These are phyloP conservation scores for Paramuricea clavata DNA, from an alignment of 92 coral and sea anemone genomes.

Conservation along the genomic window DNA sequence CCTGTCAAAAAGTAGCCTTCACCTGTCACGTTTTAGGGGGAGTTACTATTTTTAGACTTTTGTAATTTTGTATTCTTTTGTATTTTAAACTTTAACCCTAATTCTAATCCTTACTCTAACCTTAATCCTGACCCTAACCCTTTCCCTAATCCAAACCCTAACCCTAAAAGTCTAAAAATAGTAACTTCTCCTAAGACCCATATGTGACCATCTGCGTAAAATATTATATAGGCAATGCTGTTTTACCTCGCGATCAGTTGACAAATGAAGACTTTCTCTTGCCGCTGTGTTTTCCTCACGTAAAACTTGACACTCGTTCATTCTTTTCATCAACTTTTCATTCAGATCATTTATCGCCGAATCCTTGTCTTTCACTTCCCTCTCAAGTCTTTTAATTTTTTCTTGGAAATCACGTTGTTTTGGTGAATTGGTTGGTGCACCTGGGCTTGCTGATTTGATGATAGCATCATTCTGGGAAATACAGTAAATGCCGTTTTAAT, in stretches of 20 bases:
- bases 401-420: slow-evolving; percentile 8
- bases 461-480: neutral
- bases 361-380: slow-evolving; percentile 74
- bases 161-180: too few relatives aligned
- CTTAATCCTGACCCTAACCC: too few relatives aligned
- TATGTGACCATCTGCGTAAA: too few relatives aligned
- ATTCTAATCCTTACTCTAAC: too few relatives aligned
- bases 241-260: slow-evolving; percentile 5
- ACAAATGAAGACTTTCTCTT: neutral
- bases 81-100: too few relatives aligned
- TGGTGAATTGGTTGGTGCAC: neutral
- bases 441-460: neutral
- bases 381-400: slow-evolving; percentile 71
- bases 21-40: too few relatives aligned
- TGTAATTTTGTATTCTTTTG: too few relatives aligned
- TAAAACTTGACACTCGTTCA: slow-evolving; percentile 86
- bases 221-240: too few relatives aligned
- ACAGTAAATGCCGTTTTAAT: neutral
- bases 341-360: slow-evolving; percentile 74
- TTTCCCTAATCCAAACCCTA: too few relatives aligned
- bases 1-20: too few relatives aligned
- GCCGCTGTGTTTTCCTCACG: slow-evolving; percentile 78
- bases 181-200: too few relatives aligned
- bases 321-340: slow-evolving; percentile 76
- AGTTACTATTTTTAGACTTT: too few relatives aligned